Evolutionary conservation across 2,113 vertebrate species (phyloP), one percentile per base, ranked within the genome.

Genomic region (Chaetura pelagica): DNA sequence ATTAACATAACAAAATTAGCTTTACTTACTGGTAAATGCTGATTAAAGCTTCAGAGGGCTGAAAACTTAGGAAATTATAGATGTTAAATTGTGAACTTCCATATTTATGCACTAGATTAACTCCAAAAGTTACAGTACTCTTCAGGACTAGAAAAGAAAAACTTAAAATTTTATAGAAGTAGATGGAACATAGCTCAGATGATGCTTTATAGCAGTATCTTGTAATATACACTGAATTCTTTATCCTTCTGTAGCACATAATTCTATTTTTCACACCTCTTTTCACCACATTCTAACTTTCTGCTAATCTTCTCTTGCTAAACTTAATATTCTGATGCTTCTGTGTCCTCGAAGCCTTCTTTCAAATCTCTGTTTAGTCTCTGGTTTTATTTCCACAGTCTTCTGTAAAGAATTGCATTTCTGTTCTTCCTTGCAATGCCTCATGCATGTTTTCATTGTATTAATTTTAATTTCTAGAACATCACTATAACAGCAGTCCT

Each of bases 21-120:
- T 93, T 92, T 93, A 84, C 23, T 74, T 85, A 75, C 71, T 76
- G 21, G 19, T 76, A 94, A 87, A 84, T 58, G 66, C 44, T 87
- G 58, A 87, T 93, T 82, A 87, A 87, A 89, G 40, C 24, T 87
- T 84, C 61, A 58, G 35, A 58, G 49, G 12, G 20, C 24, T 80
- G 40, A 76, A 51, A 78, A 90, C 34, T 89, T 61, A 52, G 57
- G 78, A 88, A 64, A 10, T 64, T 93, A 79, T 35, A 23, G 52
- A 82, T 67, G 77, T 86, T 78, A 77, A n/a, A 82, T 61, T 0
- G 0, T 67, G 22, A 82, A 49, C 57, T 82, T 79, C 32, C 20
- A 15, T 38, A 73, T 48, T 78, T 62, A 81, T 15, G 69, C 8
- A 1, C 21, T 27, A 40, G 34, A 81, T 46, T 66, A 69, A 81